These are phyloP conservation scores for Folsomia manolachei DNA, from an alignment of 2,888 invertebrate genomes.

Conservation along the genomic window DNA sequence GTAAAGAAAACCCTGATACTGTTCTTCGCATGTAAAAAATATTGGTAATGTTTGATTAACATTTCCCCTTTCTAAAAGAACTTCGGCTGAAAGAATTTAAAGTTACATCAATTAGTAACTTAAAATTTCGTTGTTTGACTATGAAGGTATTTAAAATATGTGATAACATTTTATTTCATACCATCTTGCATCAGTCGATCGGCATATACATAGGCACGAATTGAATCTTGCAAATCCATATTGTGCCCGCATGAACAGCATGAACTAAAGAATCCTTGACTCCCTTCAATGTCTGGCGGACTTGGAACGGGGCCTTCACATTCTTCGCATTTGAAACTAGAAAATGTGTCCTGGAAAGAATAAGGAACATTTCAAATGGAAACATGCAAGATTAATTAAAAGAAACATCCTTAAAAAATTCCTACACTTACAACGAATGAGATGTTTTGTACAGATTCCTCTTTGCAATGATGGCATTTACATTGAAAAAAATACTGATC, in stretches of 20 bases:
- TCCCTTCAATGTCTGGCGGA: neutral
- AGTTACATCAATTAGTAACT: neutral
- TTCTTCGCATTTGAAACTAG: conserved; percentile 51
- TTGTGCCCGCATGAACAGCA: conserved; percentile 52
- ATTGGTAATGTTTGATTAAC: conserved; percentile 55
- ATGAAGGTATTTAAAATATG: too few relatives aligned
- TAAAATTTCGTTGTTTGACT: too few relatives aligned
- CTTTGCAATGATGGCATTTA: conserved; percentile 67
- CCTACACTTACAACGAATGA: conserved; percentile 38
- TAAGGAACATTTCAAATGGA: too few relatives aligned
- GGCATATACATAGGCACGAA: conserved; percentile 31
- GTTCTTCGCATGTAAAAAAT: conserved; percentile 48
- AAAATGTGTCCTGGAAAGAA: conserved; percentile 51
- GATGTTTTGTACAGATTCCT: conserved; percentile 49
- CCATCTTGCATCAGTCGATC: conserved; percentile 37
- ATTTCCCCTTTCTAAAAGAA: conserved; percentile 50
- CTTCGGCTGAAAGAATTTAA: conserved; percentile 38
- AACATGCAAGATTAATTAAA: too few relatives aligned
- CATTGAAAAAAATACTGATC: conserved; percentile 78
- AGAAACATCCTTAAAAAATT: neutral
- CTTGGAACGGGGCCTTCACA: conserved; percentile 51
- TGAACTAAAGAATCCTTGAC: neutral
- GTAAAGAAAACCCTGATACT: neutral
- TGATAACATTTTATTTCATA: too few relatives aligned
- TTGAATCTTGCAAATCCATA: conserved; percentile 29